These are phyloP conservation scores for Heterocephalus glaber DNA, from an alignment of 2,113 vertebrate genomes.

Conservation along the genomic window DNA sequence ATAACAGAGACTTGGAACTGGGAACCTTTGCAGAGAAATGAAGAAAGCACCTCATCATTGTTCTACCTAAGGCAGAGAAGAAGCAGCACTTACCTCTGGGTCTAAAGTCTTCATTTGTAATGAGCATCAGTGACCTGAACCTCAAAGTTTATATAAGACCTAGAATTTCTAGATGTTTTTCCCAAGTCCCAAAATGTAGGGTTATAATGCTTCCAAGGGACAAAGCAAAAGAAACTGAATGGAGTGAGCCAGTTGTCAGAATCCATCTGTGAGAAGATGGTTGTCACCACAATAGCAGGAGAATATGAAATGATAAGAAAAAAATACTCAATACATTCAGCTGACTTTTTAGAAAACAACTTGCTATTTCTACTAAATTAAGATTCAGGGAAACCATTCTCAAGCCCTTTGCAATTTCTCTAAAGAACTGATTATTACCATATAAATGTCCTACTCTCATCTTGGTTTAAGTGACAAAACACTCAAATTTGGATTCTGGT, in stretches of 20 bases:
- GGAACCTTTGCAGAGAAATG: background rate
- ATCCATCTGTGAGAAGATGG: background rate
- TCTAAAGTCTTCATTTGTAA: background rate
- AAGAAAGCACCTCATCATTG: background rate
- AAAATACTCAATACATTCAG: background rate
- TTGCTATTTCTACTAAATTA: background rate
- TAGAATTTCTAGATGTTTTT: background rate
- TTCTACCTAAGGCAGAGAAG: background rate
- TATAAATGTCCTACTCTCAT: background rate
- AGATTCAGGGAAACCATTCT: background rate
- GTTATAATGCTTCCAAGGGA: background rate
- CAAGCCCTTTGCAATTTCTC: background rate
- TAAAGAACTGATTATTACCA: background rate
- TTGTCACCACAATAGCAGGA: background rate
- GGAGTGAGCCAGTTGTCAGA: background rate
- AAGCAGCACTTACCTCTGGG: background rate
- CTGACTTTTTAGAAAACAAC: background rate
- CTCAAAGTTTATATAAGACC: background rate
- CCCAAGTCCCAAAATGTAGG: background rate
- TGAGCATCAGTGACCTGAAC: background rate
- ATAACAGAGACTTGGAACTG: background rate
- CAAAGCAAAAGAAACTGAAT: background rate
- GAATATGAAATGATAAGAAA: background rate
- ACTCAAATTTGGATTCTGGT: background rate
- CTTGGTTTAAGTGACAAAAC: background rate